Conservation (phyloP, 1,140 invertebrate species). For the Agrypnia vestita region DNA sequence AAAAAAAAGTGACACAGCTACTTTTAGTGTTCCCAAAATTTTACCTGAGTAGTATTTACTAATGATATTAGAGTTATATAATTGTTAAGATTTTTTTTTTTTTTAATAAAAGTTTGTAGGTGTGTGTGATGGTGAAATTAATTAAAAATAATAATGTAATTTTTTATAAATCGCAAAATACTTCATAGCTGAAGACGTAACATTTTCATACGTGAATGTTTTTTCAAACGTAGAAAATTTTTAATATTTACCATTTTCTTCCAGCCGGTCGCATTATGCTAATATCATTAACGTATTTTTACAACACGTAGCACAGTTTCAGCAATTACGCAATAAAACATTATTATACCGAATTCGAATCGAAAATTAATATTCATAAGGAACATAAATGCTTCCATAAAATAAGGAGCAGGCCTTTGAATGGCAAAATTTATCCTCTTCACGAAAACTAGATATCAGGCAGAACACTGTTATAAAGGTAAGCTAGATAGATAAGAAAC, state of each 20-base stretch:
- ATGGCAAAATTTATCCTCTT: constrained; percentile 21
- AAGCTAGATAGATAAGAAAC: constrained; percentile 52
- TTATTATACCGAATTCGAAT: constrained; percentile 13
- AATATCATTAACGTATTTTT: constrained; percentile 4
- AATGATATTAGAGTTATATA: too few relatives aligned
- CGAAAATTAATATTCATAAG: constrained; percentile 27
- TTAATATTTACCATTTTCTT: neutral
- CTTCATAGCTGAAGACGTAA: too few relatives aligned
- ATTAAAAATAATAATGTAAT: too few relatives aligned
- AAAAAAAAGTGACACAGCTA: too few relatives aligned
- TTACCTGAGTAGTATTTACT: too few relatives aligned
- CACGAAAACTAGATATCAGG: constrained; percentile 30
- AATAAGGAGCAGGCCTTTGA: neutral
- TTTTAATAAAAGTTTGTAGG: too few relatives aligned
- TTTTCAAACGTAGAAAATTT: too few relatives aligned
- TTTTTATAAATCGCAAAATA: too few relatives aligned
- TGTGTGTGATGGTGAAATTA: too few relatives aligned
- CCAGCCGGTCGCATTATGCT: neutral
- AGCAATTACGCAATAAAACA: constrained; percentile 34
- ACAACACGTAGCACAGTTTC: neutral
- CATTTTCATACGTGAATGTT: too few relatives aligned
- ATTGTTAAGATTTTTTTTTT: too few relatives aligned
- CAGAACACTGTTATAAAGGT: constrained; percentile 18
- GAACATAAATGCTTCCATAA: constrained; percentile 6
- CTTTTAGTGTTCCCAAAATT: too few relatives aligned